A percentile compares a stretch with the other conserved stretches of the same genome.
These are phyloP conservation scores for Dufourea novaeangliae DNA, from an alignment of 1,140 invertebrate genomes.

Conservation along the genomic window DNA sequence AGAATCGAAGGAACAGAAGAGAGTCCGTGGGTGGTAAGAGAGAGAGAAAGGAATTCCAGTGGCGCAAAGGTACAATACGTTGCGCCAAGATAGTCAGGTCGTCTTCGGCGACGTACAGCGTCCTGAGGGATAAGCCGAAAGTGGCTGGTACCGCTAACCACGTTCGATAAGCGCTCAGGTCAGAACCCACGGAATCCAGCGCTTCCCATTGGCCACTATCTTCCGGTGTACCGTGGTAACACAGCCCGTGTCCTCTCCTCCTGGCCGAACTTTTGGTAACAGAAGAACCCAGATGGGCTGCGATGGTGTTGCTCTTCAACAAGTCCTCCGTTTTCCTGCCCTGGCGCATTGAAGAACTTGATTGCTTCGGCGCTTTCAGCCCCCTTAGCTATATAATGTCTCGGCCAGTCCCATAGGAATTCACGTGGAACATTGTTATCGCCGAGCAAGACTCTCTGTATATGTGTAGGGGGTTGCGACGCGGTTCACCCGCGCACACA, in stretches of 20 bases:
- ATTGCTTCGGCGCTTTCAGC: conserved; percentile 41
- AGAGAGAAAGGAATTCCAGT: background rate
- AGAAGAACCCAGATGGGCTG: conserved; percentile 32
- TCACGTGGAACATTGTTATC: background rate
- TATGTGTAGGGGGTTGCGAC: background rate
- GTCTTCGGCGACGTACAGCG: conserved; percentile 55
- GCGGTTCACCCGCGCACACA: background rate
- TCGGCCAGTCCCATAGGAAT: conserved; percentile 5
- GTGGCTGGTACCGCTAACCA: conserved; percentile 63
- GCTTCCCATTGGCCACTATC: conserved; percentile 13
- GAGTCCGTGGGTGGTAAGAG: background rate
- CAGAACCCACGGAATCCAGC: conserved; percentile 54
- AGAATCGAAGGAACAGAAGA: too few relatives aligned
- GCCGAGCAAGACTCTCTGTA: background rate
- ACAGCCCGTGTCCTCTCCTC: conserved; percentile 39
- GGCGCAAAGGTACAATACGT: conserved; percentile 47
- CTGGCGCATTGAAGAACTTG: conserved; percentile 36
- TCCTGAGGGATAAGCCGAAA: conserved; percentile 68
- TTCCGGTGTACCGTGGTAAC: conserved; percentile 46
- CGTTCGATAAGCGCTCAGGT: conserved; percentile 69
- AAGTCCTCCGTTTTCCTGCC: conserved; percentile 12
- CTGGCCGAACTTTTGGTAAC: conserved; percentile 52
- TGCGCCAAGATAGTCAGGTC: conserved; percentile 57
- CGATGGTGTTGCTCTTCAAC: background rate
- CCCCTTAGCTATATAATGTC: conserved; percentile 23